Evolutionary conservation across 2,797 vertebrate genomes (phyloP), one percentile per base, ranked within the genome.

Genomic region (Hypotaenidia philippensis): DNA sequence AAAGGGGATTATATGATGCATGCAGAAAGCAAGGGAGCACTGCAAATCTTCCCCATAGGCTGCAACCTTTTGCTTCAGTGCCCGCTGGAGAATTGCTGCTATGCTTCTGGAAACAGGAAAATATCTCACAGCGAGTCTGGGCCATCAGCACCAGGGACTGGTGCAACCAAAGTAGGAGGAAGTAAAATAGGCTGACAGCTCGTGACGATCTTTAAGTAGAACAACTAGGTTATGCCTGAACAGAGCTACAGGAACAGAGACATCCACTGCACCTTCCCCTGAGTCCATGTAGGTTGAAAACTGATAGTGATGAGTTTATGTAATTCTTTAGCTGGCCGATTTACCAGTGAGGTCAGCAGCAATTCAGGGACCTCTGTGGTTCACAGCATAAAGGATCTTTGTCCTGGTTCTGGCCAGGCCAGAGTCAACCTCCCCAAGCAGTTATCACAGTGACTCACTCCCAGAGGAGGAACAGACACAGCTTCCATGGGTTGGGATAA

Each of bases 231-330:
- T 70, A n/a, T 4, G 13, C 22, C 36, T 20, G 34, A 50, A 72
- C 59, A 76, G 38, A 77, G n/a, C 59, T 27, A 7, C 1, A 50
- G 47, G 44, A n/a, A 80, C 31, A 83, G 29, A 69, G 12, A 40
- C 0, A 1, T 26, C 49, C 66, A 65, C 52, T 40, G 0, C 0
- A 1, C 26, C 56, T 66, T 65, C 27, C n/a, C 27, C 19, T n/a
- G 34, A 44, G 50, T 27, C 72, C 0, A 2, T 1, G 14, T 38
- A 63, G 19, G 21, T 12, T 66, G 21, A 31, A 88, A 94, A 49
- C 11, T 8, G 34, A 41, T 7, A 80, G 41, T 1, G 61, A 34
- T 68, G 55, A 56, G 53, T 36, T 85, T 65, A 61, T 34, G 68
- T 26, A 57, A 3, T 9, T 14, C 16, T 29, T 21, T 18, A 63